These are phyloP conservation scores for Cromileptes altivelis DNA, from an alignment of 2,113 vertebrate species.

Conservation along the genomic window DNA sequence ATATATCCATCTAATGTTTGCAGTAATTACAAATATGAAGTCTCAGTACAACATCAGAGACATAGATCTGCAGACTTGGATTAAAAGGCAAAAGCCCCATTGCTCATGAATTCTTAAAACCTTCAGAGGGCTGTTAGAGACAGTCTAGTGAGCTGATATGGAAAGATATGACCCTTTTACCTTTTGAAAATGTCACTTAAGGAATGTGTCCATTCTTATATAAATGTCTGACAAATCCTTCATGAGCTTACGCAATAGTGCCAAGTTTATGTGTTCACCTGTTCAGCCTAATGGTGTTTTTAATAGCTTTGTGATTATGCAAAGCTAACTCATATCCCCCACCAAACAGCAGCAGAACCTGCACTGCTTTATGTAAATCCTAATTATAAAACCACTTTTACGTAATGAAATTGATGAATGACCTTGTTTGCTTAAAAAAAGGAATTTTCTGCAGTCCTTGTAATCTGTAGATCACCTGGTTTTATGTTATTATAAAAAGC, in stretches of 20 bases:
- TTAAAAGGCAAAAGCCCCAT: constrained; percentile 7
- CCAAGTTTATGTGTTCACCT: neutral
- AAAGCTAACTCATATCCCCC: neutral
- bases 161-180: constrained; percentile 4
- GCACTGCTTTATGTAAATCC: neutral
- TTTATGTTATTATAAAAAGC: neutral
- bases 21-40: neutral
- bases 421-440: neutral
- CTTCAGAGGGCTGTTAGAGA: constrained; percentile 34
- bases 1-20: neutral
- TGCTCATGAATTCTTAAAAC: constrained; percentile 64
- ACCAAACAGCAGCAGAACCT: neutral
- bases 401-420: neutral
- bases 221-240: neutral
- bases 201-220: neutral
- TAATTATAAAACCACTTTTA: neutral
- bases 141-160: constrained; percentile 36
- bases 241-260: neutral
- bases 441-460: neutral
- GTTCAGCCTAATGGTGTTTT: neutral
- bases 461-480: neutral
- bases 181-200: neutral
- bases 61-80: constrained; percentile 7
- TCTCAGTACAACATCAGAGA: constrained; percentile 9
- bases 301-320: neutral